These are phyloP conservation scores for Andricus grossulariae DNA, from an alignment of 1,140 invertebrate species.

Conservation along the genomic window DNA sequence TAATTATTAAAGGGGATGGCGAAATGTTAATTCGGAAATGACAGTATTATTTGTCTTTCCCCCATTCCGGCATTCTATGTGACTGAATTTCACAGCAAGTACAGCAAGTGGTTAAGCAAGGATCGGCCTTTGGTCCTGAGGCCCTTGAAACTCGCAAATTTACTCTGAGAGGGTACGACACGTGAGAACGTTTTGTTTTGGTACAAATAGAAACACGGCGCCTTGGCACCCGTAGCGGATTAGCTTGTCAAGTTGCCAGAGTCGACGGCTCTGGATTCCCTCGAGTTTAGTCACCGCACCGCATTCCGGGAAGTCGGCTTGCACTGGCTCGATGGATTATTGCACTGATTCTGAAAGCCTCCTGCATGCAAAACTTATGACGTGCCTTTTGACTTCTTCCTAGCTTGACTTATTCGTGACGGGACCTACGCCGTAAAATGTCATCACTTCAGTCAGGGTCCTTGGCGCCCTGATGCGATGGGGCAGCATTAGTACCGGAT, in stretches of 20 bases:
- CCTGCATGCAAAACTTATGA: constrained; percentile 32
- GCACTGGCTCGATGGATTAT: constrained; percentile 65
- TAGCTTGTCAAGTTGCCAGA: constrained; percentile 71
- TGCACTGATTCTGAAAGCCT: constrained; percentile 63
- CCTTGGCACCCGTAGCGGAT: constrained; percentile 67
- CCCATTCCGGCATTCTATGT: too few relatives aligned
- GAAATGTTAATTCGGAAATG: too few relatives aligned
- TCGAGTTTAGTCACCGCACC: constrained; percentile 59
- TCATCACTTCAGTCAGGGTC: constrained; percentile 36
- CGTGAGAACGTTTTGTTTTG: constrained; percentile 69
- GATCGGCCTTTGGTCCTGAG: too few relatives aligned
- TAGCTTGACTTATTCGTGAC: constrained; percentile 18
- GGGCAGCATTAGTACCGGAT: too few relatives aligned
- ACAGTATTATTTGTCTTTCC: too few relatives aligned
- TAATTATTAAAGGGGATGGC: too few relatives aligned
- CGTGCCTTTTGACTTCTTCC: constrained; percentile 22
- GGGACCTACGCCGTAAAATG: constrained; percentile 38
- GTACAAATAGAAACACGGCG: constrained; percentile 72
- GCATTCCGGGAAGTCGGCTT: constrained; percentile 64
- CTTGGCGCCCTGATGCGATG: too few relatives aligned
- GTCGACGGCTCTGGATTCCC: constrained; percentile 60
- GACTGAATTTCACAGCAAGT: too few relatives aligned
- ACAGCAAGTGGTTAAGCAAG: too few relatives aligned
- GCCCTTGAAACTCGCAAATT: too few relatives aligned
- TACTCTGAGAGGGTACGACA: constrained; percentile 36